Evolutionary conservation across 30 jellyfish, hydroid and myxozoan genomes (phyloP).

Genomic region (Hydra vulgaris): DNA sequence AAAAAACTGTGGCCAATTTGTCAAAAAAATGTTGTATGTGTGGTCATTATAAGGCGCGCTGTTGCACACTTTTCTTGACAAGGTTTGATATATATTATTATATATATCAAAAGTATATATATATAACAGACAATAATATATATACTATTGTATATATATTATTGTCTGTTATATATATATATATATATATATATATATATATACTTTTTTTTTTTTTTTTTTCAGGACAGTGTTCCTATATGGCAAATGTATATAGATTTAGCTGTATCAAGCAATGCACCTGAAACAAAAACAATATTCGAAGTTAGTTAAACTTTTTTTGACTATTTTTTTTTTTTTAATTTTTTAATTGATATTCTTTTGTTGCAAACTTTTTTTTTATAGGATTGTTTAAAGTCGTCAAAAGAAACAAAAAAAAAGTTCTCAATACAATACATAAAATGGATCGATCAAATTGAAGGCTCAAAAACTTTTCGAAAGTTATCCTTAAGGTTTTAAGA

Average conservation of each 20-base stretch:
- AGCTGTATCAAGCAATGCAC: not conserved
- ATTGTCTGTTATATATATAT: too few species aligned
- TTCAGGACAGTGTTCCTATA: not conserved
- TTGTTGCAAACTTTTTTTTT: not conserved
- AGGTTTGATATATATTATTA: too few species aligned
- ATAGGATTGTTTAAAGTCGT: not conserved
- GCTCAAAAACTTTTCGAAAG: not conserved
- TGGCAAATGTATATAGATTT: conserved; percentile 22
- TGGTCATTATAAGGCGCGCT: too few species aligned
- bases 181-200: too few species aligned
- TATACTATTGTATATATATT: too few species aligned
- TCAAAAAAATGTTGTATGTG: too few species aligned
- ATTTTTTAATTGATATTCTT: not conserved
- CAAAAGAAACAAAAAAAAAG: not conserved
- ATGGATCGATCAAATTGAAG: not conserved
- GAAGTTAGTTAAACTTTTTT: not conserved
- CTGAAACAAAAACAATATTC: conserved; percentile 3
- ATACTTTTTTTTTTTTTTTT: not conserved
- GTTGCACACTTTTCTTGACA: too few species aligned
- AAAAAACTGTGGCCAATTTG: too few species aligned
- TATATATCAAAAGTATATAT: too few species aligned
- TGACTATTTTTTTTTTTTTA: not conserved
- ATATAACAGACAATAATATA: too few species aligned
- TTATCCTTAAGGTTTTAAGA: not conserved
- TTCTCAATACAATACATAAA: not conserved